Base-by-base conservation (phyloP, 2,888 invertebrate species). In the Euproctis similis region DNA sequence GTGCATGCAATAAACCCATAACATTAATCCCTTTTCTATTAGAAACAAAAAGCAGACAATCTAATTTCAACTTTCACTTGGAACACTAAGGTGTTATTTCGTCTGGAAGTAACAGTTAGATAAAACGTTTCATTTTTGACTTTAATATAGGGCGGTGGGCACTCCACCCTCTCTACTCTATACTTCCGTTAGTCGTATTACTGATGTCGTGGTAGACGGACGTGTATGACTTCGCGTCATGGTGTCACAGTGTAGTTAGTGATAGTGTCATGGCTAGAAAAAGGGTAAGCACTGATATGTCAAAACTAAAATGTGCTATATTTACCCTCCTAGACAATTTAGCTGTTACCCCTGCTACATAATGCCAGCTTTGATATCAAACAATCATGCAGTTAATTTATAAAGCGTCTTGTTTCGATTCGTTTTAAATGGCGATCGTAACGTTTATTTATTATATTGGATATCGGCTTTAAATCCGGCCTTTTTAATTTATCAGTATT, bases 201-300 rank as follows among this genome's bases (percentile, higher is more conserved):
- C 50, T 53, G 54, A 55, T 50, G 42, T 42, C 53, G 56, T 30
- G 36, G 50, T 42, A 53, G 24, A 24, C 49, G 52, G 59, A 58
- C 62, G 71, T 55, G 24, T 11, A 17, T 26, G 30, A 41, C 42
- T 20, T 12, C 26, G 25, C 29, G 41, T 37, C 42, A 47, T 46
- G 52, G 56, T 59, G 59, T 47, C 48, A 45, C 48, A 49, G 41
- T 53, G 42, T 47, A 18, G 4, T 6, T 14, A 55, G 59, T 51
- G 43, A 41, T 39, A 45, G 54, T 59, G 55, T 53, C 45, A 78
- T 80, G 80, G 80, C 78, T 70, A 77, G 67, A 60, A 78, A 78
- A 70, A 57, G 80, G 78, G 78, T 80, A 76, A 75, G 76, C 61
- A 54, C 39, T 43, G 47, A 37, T 34, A 38, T 3, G 10, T 21